A percentile compares a stretch with the other conserved stretches of the same genome.
phyloP scores from a whole-genome alignment of 1,140 invertebrate species.

The Armadillidium nasatum region DNA sequence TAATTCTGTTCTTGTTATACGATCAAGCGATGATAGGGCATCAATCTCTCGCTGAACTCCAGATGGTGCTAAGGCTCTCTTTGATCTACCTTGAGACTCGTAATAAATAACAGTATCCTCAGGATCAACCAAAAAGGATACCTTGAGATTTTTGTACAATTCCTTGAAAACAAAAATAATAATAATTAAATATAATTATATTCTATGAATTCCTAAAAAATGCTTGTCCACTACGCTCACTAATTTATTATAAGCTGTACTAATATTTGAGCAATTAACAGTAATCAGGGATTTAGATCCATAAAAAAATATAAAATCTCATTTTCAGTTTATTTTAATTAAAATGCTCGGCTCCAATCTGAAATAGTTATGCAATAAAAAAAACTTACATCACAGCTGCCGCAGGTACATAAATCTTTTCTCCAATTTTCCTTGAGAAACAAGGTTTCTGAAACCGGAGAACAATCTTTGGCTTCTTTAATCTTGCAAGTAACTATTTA shows the following conservation, averaged over 20 bases:
- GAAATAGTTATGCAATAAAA: not conserved
- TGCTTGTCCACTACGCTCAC: not conserved
- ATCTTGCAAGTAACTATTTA: conserved; percentile 26
- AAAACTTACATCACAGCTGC: conserved; percentile 50
- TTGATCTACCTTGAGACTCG: conserved; percentile 64
- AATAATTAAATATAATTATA: not conserved
- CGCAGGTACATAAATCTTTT: conserved; percentile 63
- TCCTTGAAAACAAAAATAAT: conserved; percentile 48
- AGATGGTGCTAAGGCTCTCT: conserved; percentile 61
- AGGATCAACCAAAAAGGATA: conserved; percentile 70
- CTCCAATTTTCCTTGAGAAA: conserved; percentile 73
- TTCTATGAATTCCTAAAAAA: not conserved
- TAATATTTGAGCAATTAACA: too few species aligned
- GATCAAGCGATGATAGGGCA: conserved; percentile 60
- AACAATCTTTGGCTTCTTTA: conserved; percentile 21
- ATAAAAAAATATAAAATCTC: too few species aligned
- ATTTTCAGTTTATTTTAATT: too few species aligned
- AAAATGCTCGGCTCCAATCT: not conserved
- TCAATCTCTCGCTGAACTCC: conserved; percentile 50
- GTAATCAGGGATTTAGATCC: too few species aligned
- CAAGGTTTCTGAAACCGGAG: conserved; percentile 47
- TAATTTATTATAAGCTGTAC: not conserved
- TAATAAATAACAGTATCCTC: conserved; percentile 81
- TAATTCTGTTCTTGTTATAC: conserved; percentile 76
- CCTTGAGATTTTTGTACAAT: conserved; percentile 62